A percentile compares a stretch with the other conserved stretches of the same genome.
Evolutionary conservation across 2,888 invertebrate genomes (phyloP).

Genomic region (Ophraella communa): DNA sequence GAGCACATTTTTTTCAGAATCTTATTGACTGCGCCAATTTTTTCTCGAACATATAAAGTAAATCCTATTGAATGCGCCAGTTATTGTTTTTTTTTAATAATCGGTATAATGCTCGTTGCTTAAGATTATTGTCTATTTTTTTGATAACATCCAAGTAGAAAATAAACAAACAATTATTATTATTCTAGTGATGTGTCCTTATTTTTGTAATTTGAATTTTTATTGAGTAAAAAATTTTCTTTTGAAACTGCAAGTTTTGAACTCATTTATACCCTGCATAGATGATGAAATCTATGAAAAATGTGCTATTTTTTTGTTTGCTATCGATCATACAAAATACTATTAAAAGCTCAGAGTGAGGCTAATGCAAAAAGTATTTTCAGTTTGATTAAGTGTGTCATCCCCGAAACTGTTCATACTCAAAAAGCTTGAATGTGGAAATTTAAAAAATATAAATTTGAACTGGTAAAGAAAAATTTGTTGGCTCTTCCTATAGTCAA

Average conservation of each 20-base stretch:
- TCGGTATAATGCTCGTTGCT: neutral
- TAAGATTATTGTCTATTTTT: neutral
- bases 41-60: too few species aligned
- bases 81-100: too few species aligned
- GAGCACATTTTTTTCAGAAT: too few species aligned
- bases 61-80: too few species aligned
- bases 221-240: slow-evolving; percentile 46
- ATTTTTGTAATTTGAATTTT: slow-evolving; percentile 49
- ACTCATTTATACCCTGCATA: slow-evolving; percentile 56
- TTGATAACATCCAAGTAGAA: neutral
- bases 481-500: too few species aligned
- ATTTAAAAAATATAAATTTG: too few species aligned
- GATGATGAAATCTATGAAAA: slow-evolving; percentile 34
- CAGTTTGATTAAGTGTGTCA: too few species aligned
- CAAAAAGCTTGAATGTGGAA: too few species aligned
- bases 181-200: slow-evolving; percentile 58
- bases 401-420: too few species aligned
- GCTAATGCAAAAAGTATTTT: neutral
- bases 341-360: neutral
- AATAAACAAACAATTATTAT: slow-evolving; percentile 27
- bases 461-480: too few species aligned
- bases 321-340: neutral
- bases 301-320: slow-evolving; percentile 20
- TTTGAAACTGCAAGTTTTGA: slow-evolving; percentile 53
- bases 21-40: too few species aligned